These are phyloP conservation scores for Enteromius fasciolatus DNA, from an alignment of 2,797 vertebrate species.

Conservation along the genomic window DNA sequence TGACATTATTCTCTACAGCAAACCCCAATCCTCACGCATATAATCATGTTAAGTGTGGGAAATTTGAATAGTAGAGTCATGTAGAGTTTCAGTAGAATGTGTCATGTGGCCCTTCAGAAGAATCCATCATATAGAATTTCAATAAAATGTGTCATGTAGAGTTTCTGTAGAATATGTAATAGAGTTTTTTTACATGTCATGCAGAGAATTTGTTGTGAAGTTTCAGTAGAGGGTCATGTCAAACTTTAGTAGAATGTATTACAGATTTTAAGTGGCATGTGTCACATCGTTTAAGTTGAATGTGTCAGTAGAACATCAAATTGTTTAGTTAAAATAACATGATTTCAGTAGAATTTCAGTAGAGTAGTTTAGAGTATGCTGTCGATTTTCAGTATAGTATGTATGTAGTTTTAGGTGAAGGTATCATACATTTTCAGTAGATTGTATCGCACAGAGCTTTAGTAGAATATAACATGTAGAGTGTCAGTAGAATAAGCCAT, in stretches of 20 bases:
- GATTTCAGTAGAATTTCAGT: no score
- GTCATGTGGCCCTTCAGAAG: not conserved
- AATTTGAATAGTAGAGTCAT: not conserved
- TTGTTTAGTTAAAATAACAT: no score
- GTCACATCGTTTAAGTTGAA: no score
- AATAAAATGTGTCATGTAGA: not conserved
- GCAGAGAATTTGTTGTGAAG: not conserved
- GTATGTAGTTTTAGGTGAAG: not conserved
- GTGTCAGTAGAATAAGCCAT: no score
- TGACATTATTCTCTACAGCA: constrained; percentile 11
- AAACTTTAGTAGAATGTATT: not conserved
- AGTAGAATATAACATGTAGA: no score
- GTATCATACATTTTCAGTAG: not conserved
- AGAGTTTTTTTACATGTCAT: not conserved
- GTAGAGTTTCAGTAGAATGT: not conserved
- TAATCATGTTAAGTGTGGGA: not conserved
- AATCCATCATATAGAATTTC: not conserved
- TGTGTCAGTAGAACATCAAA: no score
- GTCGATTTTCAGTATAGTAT: not conserved
- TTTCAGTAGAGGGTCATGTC: not conserved
- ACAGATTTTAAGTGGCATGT: no score
- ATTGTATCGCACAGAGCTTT: no score
- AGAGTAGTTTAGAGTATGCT: no score
- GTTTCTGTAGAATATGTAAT: not conserved
- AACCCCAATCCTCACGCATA: not conserved